Evolutionary conservation across 2,113 vertebrate genomes (phyloP), one percentile per base, ranked within the genome.

Genomic region (Anser cygnoides): DNA sequence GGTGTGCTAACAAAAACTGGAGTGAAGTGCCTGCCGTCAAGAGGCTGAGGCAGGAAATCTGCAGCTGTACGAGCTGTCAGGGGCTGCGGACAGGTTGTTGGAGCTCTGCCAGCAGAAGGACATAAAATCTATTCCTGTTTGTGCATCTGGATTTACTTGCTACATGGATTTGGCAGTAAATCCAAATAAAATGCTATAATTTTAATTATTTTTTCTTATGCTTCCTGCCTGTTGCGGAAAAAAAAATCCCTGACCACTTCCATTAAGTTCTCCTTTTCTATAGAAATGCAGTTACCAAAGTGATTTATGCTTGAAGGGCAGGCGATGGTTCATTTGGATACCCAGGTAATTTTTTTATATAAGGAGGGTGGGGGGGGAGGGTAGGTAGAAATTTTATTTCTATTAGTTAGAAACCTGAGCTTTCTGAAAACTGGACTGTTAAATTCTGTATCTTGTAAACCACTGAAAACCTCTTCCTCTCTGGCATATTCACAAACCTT

Each of bases 71-170:
- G 82, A 82, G 66, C 54, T 61, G 41, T 80, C 7, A 1, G 22
- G 19, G 78, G 11, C 66, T 84, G 31, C 0, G 7, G 68, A 65
- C 76, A 90, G 82, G 74, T 93, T 90, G 31, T 35, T 95, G 93
- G 78, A 61, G 35, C 35, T 85, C 62, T 79, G 58, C 93, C 82
- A 86, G 46, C 55, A 39, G 58, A 90, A 88, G 35, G 87, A 55
- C 52, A 35, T 70, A 62, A 87, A 81, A 86, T 83, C 58, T 85
- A 46, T 83, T 95, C 72, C 90, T 86, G 90, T 80, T 96, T 88
- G 25, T 78, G 68, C 87, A 61, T 92, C 65, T 94, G 89, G 71
- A 77, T 55, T 93, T 84, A 57, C 33, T 90, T 83, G 52, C 67
- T 85, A 26, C 21, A 84, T 39, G 25, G 66, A 52, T 63, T 93